A percentile compares a stretch with the other conserved stretches of the same genome.
These are phyloP conservation scores for Myopa tessellatipennis DNA, from an alignment of 2,888 invertebrate species.

Conservation along the genomic window DNA sequence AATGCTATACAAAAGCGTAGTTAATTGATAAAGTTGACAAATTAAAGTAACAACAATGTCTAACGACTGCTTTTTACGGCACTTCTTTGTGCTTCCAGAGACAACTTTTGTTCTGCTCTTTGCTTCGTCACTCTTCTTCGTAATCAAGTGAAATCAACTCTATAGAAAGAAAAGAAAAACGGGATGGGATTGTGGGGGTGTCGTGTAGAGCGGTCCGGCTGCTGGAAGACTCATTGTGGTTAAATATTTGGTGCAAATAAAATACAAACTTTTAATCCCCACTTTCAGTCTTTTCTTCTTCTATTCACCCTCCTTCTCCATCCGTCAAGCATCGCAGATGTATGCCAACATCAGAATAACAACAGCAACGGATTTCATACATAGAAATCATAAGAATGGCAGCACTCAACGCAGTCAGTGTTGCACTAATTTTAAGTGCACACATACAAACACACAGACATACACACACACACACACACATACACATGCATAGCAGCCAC, in stretches of 20 bases:
- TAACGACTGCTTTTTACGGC: background rate
- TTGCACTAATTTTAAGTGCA: conserved; percentile 19
- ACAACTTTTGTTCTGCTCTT: too few relatives aligned
- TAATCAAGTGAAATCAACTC: too few relatives aligned
- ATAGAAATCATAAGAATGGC: background rate
- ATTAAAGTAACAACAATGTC: background rate
- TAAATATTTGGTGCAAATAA: conserved; percentile 21
- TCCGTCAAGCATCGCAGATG: background rate
- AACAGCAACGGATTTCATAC: background rate
- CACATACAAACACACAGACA: background rate
- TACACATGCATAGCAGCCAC: background rate
- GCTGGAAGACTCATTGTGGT: background rate
- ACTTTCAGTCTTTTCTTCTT: background rate
- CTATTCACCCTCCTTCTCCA: too few relatives aligned
- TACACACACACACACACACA: background rate
- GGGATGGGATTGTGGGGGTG: background rate
- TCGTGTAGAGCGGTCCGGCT: too few relatives aligned
- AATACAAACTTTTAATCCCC: conserved; percentile 8
- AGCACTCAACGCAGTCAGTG: conserved; percentile 13
- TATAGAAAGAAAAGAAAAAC: too few relatives aligned
- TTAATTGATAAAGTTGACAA: conserved; percentile 18
- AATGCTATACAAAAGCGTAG: background rate
- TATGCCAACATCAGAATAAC: background rate
- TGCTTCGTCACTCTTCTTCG: too few relatives aligned
- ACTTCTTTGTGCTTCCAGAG: background rate